Conservation (phyloP, 1,140 invertebrate genomes). For the Chionoecetes opilio region DNA sequence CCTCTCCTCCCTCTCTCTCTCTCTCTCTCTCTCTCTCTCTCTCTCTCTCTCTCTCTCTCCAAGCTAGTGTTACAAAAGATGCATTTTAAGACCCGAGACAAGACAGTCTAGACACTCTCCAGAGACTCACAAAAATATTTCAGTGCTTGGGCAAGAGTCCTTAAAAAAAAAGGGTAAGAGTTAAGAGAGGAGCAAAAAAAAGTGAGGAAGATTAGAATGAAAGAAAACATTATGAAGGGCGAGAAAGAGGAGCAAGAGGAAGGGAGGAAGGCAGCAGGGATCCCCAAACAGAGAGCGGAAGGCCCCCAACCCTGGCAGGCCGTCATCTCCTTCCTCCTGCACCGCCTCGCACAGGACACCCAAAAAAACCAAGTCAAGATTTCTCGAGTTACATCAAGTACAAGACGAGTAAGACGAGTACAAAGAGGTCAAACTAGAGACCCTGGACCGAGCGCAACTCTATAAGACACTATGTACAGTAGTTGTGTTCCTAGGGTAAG, state of each 20-base stretch:
- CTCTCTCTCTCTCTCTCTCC: slow-evolving; percentile 10
- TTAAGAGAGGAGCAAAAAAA: neutral
- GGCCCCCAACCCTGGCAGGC: neutral
- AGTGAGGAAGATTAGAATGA: neutral
- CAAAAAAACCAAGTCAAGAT: too few species aligned
- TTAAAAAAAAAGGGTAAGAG: neutral
- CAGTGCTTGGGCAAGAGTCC: neutral
- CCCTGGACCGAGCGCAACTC: neutral
- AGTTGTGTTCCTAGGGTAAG: neutral
- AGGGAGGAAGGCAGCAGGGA: neutral
- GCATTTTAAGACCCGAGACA: slow-evolving; percentile 17
- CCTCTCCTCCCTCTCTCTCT: neutral
- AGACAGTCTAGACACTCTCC: neutral
- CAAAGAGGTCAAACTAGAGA: neutral
- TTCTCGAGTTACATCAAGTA: too few species aligned
- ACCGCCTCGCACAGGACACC: neutral
- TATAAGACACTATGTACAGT: neutral
- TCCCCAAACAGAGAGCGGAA: slow-evolving; percentile 28
- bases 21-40: slow-evolving; percentile 14
- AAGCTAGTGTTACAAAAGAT: neutral
- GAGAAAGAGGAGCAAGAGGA: neutral
- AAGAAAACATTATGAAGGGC: neutral
- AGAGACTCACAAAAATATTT: slow-evolving; percentile 30
- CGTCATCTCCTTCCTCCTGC: neutral
- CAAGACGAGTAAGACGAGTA: too few species aligned